These are phyloP conservation scores for Lophura swinhoii DNA, from an alignment of 2,797 vertebrate genomes.

Conservation along the genomic window DNA sequence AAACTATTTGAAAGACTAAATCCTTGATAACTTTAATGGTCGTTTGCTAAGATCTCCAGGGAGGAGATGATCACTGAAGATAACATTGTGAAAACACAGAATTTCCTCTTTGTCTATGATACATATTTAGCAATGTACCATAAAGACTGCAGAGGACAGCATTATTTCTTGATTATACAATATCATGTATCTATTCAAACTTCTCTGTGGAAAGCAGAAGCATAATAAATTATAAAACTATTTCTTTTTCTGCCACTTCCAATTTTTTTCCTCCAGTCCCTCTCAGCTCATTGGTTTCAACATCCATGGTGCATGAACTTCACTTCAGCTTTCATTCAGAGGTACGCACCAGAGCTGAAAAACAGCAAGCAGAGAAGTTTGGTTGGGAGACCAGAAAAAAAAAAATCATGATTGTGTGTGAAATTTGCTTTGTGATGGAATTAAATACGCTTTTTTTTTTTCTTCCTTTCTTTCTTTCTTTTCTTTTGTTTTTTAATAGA, in stretches of 20 bases:
- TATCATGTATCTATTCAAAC: slow-evolving; percentile 25
- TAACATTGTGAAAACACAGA: background rate
- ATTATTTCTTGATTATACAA: slow-evolving; percentile 39
- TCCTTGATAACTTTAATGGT: background rate
- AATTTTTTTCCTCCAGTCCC: background rate
- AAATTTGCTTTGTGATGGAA: background rate
- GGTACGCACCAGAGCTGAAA: background rate
- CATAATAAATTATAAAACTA: background rate
- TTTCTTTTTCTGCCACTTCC: slow-evolving; percentile 29
- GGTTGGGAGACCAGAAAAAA: background rate
- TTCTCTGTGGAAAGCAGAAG: slow-evolving; percentile 1
- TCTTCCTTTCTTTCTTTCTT: too few relatives aligned
- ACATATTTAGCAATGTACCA: slow-evolving; percentile 33
- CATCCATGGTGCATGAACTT: background rate
- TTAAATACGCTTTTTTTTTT: background rate
- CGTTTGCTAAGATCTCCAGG: slow-evolving; percentile 6
- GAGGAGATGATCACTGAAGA: slow-evolving; percentile 27
- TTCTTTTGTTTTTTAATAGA: background rate
- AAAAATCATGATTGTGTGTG: background rate
- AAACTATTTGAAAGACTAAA: background rate
- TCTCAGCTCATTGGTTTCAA: background rate
- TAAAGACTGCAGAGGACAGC: slow-evolving; percentile 21
- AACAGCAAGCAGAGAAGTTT: background rate
- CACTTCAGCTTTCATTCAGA: background rate
- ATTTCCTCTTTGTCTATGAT: slow-evolving; percentile 30